Evolutionary conservation across 1,140 invertebrate species (phyloP), one percentile per base, ranked within the genome.

Genomic region (Heliconius nattereri): DNA sequence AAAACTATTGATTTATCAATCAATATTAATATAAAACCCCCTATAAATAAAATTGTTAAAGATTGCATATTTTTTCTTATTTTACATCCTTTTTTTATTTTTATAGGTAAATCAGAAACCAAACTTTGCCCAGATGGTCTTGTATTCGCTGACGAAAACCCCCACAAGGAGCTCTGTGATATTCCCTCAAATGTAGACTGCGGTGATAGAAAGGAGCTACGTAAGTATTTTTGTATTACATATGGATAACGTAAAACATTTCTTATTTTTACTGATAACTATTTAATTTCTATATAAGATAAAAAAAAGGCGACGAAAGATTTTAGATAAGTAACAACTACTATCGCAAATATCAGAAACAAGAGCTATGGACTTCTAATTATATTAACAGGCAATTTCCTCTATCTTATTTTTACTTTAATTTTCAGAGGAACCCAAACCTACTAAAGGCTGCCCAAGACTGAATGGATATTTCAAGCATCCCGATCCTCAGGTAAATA

Each of bases 391-490:
- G 3, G n/a, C 7, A 11, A 23, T 57, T 16, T 13, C 54, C 1
- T 13, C 3, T 57, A 23, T 9, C 23, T 57, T 23, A 57, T 71
- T 71, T 73, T 32, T 76, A 29, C 11, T 66, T 57, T 74, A 11
- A 52, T 79, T 95, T 94, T 71, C 94, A 97, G 97, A 97, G 95
- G 96, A 97, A 81, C 95, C 97, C 2, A 96, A 97, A 85, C 94
- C 96, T 11, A 95, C 95, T 16, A 96, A 96, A 84, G 96, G 96
- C 26, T 98, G 97, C 89, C 97, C 97, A 16, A 95, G 97, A 77
- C 96, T 96, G 32, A 98, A 98, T 87, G 97, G 97, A 49, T 97
- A 97, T 90, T 98, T 97, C 94, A 96, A 96, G 35, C 97, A 98
- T 90, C 96, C 97, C 76, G 97, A 98, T 87, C 96, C 96, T n/a